phyloP scores from a whole-genome alignment of 92 coral and sea anemone genomes.

The Zoanthus sansibaricus region DNA sequence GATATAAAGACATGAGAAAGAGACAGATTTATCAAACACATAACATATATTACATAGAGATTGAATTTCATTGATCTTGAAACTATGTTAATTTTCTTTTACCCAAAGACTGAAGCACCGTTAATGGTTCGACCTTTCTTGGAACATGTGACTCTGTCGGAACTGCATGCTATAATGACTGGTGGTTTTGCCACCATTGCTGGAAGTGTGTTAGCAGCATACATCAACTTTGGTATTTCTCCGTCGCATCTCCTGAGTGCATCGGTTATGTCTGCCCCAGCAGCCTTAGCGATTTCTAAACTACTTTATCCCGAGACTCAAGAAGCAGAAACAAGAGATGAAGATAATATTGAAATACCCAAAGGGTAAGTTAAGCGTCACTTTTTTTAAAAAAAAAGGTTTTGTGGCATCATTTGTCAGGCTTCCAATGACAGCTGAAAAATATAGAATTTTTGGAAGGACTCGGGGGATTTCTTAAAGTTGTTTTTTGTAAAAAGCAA shows the following conservation, averaged over 20 bases:
- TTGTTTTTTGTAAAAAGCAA: no score
- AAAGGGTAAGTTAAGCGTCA: constrained; percentile 59
- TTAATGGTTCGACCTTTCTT: constrained; percentile 88
- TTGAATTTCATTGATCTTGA: no score
- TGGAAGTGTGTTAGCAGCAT: constrained; percentile 95
- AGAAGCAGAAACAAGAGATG: constrained; percentile 79
- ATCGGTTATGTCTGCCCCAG: constrained; percentile 99
- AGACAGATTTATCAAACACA: no score
- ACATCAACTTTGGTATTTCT: constrained; percentile 89
- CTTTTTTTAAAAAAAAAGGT: no score
- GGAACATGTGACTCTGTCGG: constrained; percentile 88
- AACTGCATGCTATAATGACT: constrained; percentile 95
- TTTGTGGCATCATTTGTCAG: no score
- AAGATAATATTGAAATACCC: constrained; percentile 75
- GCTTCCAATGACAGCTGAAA: no score
- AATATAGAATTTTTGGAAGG: no score
- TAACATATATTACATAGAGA: no score
- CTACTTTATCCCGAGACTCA: constrained; percentile 92
- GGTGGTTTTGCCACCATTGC: constrained; percentile 99
- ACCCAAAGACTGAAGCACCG: constrained; percentile 89
- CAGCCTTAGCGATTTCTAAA: constrained; percentile 94
- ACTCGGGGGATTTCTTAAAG: no score
- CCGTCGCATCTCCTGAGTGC: constrained; percentile 94
- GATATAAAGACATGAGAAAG: no score
- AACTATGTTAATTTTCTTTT: background rate